Evolutionary conservation across 2,888 invertebrate species (phyloP), one percentile per base, ranked within the genome.

Genomic region (Quadroppia sp.): DNA sequence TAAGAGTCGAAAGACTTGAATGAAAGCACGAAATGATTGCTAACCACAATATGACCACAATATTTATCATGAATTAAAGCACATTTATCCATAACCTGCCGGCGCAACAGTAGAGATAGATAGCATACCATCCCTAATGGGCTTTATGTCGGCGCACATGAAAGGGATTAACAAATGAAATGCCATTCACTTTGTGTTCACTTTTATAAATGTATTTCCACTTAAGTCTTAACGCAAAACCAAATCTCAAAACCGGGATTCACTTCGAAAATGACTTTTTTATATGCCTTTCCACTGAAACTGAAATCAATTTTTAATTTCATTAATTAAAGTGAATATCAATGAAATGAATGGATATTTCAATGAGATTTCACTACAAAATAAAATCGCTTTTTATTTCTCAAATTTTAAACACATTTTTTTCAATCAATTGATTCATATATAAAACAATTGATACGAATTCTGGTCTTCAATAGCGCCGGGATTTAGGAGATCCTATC

Each of bases 91-190:
- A 25, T 25, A 20, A 56, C 32, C 1, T 61, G 32, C 20, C 61
- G 13, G 17, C 1, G 61, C 36, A n/a, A 20, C 53, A 20, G 23
- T 64, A 64, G 36, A 40, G 64, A 69, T 69, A 45, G 2, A 25
- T 1, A 36, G 61, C 59, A n/a, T 36, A n/a, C 17, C 28, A n/a
- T 11, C 45, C 69, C 25, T 45, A 25, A 69, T 28, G 69, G 20
- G 45, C 42, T 69, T 69, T 42, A 42, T 45, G 69, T 69, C 69
- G 69, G 69, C 69, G 20, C 64, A 69, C 69, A 25, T 69, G 15
- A 69, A 69, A 69, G 45, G 36, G 69, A 69, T 69, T 69, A 69
- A 17, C 25, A 45, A 20, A 64, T 64, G 61, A 64, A 64, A 64
- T 32, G 20, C 36, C 23, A 64, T 32, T 53, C 20, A 59, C 17